Conservation (phyloP, 2,888 invertebrate species). For the Andricus curvator region DNA sequence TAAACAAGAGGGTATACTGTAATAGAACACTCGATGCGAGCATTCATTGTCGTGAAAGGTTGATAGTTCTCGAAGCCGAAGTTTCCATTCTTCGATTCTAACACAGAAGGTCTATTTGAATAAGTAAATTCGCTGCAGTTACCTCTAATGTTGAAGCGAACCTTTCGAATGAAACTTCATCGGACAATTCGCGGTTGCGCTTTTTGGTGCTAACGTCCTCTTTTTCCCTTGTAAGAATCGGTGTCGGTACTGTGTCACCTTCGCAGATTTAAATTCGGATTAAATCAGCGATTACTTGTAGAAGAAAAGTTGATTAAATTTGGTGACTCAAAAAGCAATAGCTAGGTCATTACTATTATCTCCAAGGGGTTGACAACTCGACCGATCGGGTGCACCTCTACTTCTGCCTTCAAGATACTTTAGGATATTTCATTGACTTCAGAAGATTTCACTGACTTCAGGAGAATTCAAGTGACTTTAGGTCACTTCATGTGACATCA, state of each 20-base stretch:
- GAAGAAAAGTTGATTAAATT: not conserved
- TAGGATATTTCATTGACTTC: no score
- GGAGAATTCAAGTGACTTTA: no score
- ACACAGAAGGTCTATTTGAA: not conserved
- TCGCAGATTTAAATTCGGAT: not conserved
- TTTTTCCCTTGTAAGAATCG: not conserved
- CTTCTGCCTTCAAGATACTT: no score
- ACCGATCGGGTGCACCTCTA: no score
- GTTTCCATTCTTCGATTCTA: not conserved
- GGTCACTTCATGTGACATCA: no score
- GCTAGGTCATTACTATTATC: not conserved
- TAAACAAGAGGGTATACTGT: not conserved
- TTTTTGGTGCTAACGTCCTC: not conserved
- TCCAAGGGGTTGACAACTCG: no score
- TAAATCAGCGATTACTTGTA: not conserved
- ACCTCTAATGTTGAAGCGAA: not conserved
- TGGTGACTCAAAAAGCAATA: not conserved
- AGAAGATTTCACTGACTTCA: no score
- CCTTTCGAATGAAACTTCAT: not conserved
- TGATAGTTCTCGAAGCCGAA: not conserved
- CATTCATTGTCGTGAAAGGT: not conserved
- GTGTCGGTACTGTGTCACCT: not conserved
- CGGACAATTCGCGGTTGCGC: not conserved
- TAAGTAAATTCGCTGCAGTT: constrained; percentile 3
- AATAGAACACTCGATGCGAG: not conserved